Percentiles rank a stretch among this genome's conserved stretches.
Conservation (phyloP, 2,797 vertebrate genomes). For the Acanthiza pusilla region DNA sequence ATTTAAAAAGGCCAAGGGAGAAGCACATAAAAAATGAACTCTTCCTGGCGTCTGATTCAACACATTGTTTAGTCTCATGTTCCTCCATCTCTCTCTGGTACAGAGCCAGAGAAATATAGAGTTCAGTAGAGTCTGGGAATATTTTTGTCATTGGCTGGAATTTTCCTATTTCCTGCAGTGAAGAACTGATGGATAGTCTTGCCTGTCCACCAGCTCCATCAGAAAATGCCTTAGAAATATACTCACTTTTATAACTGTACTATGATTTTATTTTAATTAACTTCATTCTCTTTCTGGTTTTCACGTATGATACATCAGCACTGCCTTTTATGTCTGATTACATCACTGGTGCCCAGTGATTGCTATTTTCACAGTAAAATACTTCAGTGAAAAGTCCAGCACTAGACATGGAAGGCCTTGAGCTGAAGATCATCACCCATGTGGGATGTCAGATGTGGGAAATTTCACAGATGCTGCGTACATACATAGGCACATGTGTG, state of each 20-base stretch:
- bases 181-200: neutral
- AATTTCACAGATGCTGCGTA: neutral
- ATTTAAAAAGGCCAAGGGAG: constrained; percentile 47
- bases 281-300: neutral
- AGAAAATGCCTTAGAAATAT: neutral
- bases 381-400: neutral
- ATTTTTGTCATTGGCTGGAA: neutral
- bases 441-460: neutral
- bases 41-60: constrained; percentile 21
- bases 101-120: neutral
- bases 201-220: neutral
- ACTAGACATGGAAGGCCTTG: neutral
- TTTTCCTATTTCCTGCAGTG: neutral
- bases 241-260: neutral
- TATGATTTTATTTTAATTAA: neutral
- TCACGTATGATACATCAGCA: neutral
- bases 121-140: neutral
- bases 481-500: accelerated
- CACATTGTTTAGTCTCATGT: neutral
- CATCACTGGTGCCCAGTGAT: neutral
- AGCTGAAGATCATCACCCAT: neutral
- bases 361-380: neutral
- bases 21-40: neutral
- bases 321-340: neutral
- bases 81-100: neutral